Conservation (phyloP, 2,888 invertebrate genomes). For the Seira sanloemensis region DNA sequence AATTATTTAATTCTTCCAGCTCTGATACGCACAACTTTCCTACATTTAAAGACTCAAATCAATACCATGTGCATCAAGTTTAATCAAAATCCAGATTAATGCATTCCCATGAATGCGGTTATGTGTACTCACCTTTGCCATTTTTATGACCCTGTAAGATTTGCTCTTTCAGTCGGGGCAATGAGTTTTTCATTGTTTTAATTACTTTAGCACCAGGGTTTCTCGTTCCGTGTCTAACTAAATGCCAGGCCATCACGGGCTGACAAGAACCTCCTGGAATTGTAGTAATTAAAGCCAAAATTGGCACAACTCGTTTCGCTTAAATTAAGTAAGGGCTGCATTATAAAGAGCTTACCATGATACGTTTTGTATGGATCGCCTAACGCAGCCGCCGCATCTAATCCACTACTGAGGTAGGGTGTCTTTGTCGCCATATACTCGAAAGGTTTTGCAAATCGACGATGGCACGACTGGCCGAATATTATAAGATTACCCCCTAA, state of each 20-base stretch:
- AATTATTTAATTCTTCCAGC: conserved; percentile 78
- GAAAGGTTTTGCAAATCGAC: conserved; percentile 34
- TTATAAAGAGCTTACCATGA: conserved; percentile 42
- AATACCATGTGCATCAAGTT: background rate
- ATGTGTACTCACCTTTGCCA: conserved; percentile 46
- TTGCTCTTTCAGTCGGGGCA: conserved; percentile 45
- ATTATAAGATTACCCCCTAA: conserved; percentile 11
- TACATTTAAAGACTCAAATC: conserved; percentile 30
- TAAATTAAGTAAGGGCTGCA: too few relatives aligned
- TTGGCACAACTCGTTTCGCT: too few relatives aligned
- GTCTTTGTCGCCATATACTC: conserved; percentile 59
- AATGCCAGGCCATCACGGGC: conserved; percentile 63
- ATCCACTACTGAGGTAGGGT: conserved; percentile 30
- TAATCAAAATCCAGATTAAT: background rate
- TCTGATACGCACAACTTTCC: conserved; percentile 75
- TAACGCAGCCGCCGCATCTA: conserved; percentile 8
- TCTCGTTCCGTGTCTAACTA: conserved; percentile 69
- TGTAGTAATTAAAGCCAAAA: too few relatives aligned
- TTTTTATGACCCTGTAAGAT: conserved; percentile 54
- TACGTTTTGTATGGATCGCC: conserved; percentile 23
- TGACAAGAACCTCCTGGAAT: conserved; percentile 40
- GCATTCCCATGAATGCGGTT: too few relatives aligned
- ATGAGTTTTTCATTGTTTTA: conserved; percentile 41
- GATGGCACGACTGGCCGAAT: conserved; percentile 39
- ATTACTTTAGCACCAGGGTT: conserved; percentile 68